Conservation (phyloP, 2,113 vertebrate genomes). For the Anarhynchus alexandrinus region DNA sequence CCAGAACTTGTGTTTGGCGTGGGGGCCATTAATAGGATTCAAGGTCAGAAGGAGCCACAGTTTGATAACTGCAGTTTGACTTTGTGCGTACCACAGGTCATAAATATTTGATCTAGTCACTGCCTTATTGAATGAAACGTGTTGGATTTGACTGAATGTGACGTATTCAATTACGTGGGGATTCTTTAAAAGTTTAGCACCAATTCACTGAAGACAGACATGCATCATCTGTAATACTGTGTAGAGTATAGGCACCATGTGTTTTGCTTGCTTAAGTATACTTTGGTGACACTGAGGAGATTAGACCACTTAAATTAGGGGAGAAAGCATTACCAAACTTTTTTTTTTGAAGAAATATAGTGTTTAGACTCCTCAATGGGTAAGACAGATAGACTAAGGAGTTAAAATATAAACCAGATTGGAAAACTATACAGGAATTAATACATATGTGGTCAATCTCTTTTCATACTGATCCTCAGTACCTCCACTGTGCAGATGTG, state of each 20-base stretch:
- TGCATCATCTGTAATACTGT: not conserved
- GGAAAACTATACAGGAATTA: not conserved
- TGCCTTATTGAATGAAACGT: not conserved
- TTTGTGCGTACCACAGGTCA: not conserved
- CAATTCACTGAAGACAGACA: not conserved
- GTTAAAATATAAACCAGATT: not conserved
- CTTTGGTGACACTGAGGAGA: conserved; percentile 18
- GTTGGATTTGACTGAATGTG: not conserved
- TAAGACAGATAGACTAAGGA: not conserved
- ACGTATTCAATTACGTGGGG: not conserved
- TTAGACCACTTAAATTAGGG: not conserved
- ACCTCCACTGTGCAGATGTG: not conserved
- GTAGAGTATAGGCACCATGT: conserved; percentile 1
- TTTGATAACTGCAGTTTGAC: not conserved
- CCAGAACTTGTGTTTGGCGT: not conserved
- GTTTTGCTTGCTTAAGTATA: not conserved
- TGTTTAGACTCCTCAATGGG: not conserved
- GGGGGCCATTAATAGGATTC: not conserved
- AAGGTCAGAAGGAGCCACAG: not conserved
- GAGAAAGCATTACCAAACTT: not conserved
- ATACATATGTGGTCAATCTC: not conserved
- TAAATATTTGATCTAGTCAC: not conserved
- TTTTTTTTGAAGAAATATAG: not conserved
- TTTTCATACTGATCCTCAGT: not conserved
- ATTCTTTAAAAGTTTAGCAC: not conserved